phyloP scores from a whole-genome alignment of 2,888 invertebrate genomes.

The Pseudococcus viburni region DNA sequence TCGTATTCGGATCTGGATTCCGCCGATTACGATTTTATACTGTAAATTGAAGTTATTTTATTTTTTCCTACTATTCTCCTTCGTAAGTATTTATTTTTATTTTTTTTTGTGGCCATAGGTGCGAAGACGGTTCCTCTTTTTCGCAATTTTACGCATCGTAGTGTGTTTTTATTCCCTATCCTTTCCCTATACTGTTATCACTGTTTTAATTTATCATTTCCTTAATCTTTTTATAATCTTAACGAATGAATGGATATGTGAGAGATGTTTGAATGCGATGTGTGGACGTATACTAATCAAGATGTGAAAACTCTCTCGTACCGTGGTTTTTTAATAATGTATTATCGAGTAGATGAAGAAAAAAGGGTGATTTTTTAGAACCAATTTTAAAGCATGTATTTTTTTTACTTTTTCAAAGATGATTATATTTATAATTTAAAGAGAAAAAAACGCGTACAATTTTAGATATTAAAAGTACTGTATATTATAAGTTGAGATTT shows the following conservation, averaged over 20 bases:
- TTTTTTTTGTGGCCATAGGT: not conserved
- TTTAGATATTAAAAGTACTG: not conserved
- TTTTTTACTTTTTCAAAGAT: conserved; percentile 6
- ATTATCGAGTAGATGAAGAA: not conserved
- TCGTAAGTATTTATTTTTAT: not conserved
- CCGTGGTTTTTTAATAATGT: not conserved
- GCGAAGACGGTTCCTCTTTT: not conserved
- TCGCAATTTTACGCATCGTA: not conserved
- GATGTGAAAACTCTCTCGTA: not conserved
- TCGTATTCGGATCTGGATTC: not conserved
- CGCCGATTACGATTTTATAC: not conserved
- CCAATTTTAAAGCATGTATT: conserved; percentile 25
- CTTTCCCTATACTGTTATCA: not conserved
- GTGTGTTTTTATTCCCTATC: not conserved
- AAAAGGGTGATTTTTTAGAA: conserved; percentile 1
- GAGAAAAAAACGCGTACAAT: not conserved
- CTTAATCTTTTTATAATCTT: not conserved
- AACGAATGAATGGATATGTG: not conserved
- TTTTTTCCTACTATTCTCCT: not conserved
- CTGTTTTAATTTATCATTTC: not conserved
- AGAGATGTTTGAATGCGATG: not conserved
- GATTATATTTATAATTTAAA: conserved; percentile 1
- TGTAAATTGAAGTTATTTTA: not conserved
- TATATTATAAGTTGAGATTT: conserved; percentile 8
- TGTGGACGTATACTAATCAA: not conserved